Conservation (phyloP, 1,140 invertebrate species). For the Nixonia krombeini region DNA sequence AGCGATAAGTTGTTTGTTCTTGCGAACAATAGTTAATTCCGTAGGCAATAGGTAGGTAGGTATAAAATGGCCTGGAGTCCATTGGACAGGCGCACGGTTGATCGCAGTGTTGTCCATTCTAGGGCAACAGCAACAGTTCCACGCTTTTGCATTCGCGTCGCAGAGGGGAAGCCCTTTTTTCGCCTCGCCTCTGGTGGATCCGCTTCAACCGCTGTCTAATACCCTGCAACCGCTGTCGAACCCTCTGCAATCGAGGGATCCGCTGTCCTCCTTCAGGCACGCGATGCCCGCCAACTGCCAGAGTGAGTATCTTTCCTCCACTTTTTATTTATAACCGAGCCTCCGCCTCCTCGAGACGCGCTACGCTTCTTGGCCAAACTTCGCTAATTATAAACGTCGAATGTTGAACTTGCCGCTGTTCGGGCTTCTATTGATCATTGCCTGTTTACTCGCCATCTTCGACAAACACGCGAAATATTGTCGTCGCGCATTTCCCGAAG, state of each 20-base stretch:
- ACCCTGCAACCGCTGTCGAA: slow-evolving; percentile 67
- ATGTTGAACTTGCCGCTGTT: too few relatives aligned
- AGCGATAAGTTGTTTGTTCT: too few relatives aligned
- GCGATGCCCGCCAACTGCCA: slow-evolving; percentile 89
- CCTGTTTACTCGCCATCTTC: slow-evolving; percentile 40
- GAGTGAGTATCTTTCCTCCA: slow-evolving; percentile 77
- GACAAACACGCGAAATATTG: slow-evolving; percentile 47
- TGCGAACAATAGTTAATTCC: too few relatives aligned
- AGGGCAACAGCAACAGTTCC: slow-evolving; percentile 93
- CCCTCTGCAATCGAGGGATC: slow-evolving; percentile 75
- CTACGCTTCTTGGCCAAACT: too few relatives aligned
- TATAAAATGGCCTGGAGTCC: slow-evolving; percentile 49
- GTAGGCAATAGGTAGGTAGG: slow-evolving; percentile 20
- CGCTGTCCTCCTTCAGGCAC: slow-evolving; percentile 86
- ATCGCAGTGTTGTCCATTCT: slow-evolving; percentile 86
- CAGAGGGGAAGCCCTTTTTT: slow-evolving; percentile 85
- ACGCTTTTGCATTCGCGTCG: slow-evolving; percentile 85
- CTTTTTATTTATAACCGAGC: not conserved
- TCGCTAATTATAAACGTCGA: too few relatives aligned
- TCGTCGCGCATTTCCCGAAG: slow-evolving; percentile 44
- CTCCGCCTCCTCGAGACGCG: too few relatives aligned
- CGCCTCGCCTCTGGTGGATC: slow-evolving; percentile 78
- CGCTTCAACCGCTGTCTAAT: slow-evolving; percentile 70
- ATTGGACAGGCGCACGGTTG: slow-evolving; percentile 71
- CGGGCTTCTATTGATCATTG: slow-evolving; percentile 23